Conservation (phyloP, 2,888 invertebrate species). For the Lissonota sp. region DNA sequence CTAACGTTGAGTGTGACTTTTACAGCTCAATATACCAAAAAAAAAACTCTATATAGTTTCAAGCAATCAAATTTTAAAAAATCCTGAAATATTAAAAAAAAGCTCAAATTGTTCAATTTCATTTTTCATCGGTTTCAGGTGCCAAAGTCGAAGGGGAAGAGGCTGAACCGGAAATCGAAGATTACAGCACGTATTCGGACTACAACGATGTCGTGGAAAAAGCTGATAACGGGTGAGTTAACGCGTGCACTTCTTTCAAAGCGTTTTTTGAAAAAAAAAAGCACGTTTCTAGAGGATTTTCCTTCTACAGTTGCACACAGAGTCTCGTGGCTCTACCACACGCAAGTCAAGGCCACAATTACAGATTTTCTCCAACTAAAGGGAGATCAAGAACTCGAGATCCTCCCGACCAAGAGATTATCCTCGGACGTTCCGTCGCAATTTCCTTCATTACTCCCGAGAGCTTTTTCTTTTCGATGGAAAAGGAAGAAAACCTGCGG, state of each 20-base stretch:
- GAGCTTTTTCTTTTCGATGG: slow-evolving; percentile 49
- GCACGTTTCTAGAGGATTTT: too few relatives aligned
- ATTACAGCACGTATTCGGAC: slow-evolving; percentile 77
- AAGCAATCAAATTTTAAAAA: too few relatives aligned
- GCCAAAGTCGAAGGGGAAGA: slow-evolving; percentile 73
- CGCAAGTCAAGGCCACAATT: slow-evolving; percentile 23
- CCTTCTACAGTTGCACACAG: background rate
- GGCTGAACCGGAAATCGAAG: slow-evolving; percentile 75
- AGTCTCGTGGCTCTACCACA: background rate
- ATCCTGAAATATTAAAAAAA: background rate
- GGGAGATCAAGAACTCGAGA: slow-evolving; percentile 37
- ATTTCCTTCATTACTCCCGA: slow-evolving; percentile 61
- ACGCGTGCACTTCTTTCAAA: slow-evolving; percentile 21
- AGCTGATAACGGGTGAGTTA: slow-evolving; percentile 75
- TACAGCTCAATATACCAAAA: too few relatives aligned
- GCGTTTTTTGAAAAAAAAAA: background rate
- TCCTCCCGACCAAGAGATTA: slow-evolving; percentile 47
- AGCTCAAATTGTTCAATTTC: background rate
- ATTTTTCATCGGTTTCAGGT: slow-evolving; percentile 63
- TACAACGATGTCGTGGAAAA: slow-evolving; percentile 77
- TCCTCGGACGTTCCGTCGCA: slow-evolving; percentile 58
- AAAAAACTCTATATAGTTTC: too few relatives aligned
- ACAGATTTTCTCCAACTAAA: slow-evolving; percentile 57
- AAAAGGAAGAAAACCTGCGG: slow-evolving; percentile 37
- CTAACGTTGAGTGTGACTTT: too few relatives aligned